Percentiles rank a stretch among this genome's conserved stretches.
These are phyloP conservation scores for Coleophora flavipennella DNA, from an alignment of 2,888 invertebrate genomes.

Conservation along the genomic window DNA sequence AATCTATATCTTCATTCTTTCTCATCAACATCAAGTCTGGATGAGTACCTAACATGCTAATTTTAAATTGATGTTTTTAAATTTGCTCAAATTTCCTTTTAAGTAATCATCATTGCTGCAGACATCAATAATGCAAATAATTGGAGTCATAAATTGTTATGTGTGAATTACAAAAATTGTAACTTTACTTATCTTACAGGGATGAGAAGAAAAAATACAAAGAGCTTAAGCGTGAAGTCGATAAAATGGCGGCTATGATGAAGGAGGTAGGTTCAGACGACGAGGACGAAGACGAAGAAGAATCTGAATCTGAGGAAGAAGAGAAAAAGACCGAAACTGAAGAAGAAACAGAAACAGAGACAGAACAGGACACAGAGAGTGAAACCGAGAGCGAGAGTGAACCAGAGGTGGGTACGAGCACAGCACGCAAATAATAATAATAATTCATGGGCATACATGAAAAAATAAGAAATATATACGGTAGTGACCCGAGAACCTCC, in stretches of 20 bases:
- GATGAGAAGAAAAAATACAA: slow-evolving; percentile 88
- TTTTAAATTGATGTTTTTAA: too few relatives aligned
- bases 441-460: too few relatives aligned
- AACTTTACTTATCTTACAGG: slow-evolving; percentile 34
- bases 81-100: too few relatives aligned
- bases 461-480: too few relatives aligned
- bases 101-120: too few relatives aligned
- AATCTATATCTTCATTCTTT: not conserved
- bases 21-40: too few relatives aligned
- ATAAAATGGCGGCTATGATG: slow-evolving; percentile 92
- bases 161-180: too few relatives aligned
- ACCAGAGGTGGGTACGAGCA: slow-evolving; percentile 67
- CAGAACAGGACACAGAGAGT: slow-evolving; percentile 78
- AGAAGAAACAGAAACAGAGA: slow-evolving; percentile 76
- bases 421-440: too few relatives aligned
- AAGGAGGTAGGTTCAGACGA: slow-evolving; percentile 83
- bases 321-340: slow-evolving; percentile 68
- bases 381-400: slow-evolving; percentile 78
- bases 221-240: slow-evolving; percentile 87
- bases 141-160: too few relatives aligned
- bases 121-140: too few relatives aligned
- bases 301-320: slow-evolving; percentile 71
- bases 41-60: too few relatives aligned
- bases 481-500: too few relatives aligned
- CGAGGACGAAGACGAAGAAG: slow-evolving; percentile 78